A percentile compares a stretch with the other conserved stretches of the same genome.
Evolutionary conservation across 2,113 vertebrate genomes (phyloP).

Genomic region (Acanthisitta chloris): DNA sequence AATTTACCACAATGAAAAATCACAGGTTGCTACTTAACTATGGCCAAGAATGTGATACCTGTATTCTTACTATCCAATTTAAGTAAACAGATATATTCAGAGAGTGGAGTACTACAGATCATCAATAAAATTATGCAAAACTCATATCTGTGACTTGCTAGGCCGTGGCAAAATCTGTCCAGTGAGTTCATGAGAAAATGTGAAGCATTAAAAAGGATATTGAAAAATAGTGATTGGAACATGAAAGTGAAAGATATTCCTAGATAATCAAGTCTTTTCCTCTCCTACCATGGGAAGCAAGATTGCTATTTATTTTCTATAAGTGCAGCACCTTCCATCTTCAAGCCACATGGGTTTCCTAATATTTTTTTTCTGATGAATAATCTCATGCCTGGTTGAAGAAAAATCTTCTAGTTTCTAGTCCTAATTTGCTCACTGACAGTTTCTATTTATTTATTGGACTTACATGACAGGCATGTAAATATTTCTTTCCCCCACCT

Average conservation of each 20-base stretch:
- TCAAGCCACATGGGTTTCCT: background rate
- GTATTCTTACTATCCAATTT: background rate
- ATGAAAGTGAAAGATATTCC: background rate
- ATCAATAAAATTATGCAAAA: background rate
- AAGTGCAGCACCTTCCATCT: background rate
- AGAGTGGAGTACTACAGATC: background rate
- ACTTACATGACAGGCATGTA: background rate
- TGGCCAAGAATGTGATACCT: background rate
- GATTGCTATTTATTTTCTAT: background rate
- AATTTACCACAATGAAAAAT: background rate
- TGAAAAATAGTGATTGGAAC: background rate
- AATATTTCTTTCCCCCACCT: background rate
- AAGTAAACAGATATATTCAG: background rate
- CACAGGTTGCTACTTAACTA: background rate
- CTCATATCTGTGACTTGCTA: background rate
- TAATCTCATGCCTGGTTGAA: background rate
- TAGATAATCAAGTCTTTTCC: background rate
- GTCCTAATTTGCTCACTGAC: background rate
- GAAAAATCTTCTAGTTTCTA: background rate
- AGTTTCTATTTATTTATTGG: background rate
- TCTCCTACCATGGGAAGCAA: background rate
- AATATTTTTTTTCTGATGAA: background rate
- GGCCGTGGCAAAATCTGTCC: background rate
- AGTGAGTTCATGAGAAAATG: background rate
- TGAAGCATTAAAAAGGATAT: background rate